Evolutionary conservation across 2,888 invertebrate species (phyloP), one percentile per base, ranked within the genome.

Genomic region (Drosophila nr. perissopoda): DNA sequence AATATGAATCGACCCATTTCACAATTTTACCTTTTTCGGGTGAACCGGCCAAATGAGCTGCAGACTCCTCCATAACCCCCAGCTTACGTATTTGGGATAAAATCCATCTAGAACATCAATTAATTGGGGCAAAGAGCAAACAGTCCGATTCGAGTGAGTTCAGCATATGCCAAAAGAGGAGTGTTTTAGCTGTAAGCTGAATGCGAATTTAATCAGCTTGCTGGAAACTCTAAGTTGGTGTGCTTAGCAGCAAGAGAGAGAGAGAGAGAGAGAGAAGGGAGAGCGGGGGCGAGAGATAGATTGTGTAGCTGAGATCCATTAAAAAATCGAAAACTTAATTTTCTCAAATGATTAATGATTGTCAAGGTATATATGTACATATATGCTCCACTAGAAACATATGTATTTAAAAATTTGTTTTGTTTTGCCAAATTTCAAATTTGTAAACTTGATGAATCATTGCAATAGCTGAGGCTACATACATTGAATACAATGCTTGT

Each of bases 1-100:
- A 63, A 68, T 7, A 25, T 36, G 54, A 34, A 49, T 25, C 40
- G 56, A 69, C 45, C 21, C 63, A 36, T 18, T 62, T 62, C 62
- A 31, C 62, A 57, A 18, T 52, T 61, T 66, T 78, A 48, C 33
- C 33, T 33, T 33, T 52, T 53, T 33, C 2, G 52, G 33, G 38
- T 21, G 1, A 29, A 18, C 64, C 54, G 61, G 61, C 54, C 62
- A 64, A 64, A 62, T 16, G 11, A 31, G 48, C n/a, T n/a, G 10
- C 40, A n/a, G 0, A n/a, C n/a, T 40, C 2, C 42, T 1, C 5
- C 21, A 21, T 10, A 21, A 11, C 21, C 21, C 1, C 1, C 21
- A 21, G 11, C 11, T 21, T 21, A 2, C 21, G 21, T 21, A 5
- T 21, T 42, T 11, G 21, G 21, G 42, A 40, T 40, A 40, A 11